Conservation (phyloP, 1,140 invertebrate species). For the Laupala kohalensis region DNA sequence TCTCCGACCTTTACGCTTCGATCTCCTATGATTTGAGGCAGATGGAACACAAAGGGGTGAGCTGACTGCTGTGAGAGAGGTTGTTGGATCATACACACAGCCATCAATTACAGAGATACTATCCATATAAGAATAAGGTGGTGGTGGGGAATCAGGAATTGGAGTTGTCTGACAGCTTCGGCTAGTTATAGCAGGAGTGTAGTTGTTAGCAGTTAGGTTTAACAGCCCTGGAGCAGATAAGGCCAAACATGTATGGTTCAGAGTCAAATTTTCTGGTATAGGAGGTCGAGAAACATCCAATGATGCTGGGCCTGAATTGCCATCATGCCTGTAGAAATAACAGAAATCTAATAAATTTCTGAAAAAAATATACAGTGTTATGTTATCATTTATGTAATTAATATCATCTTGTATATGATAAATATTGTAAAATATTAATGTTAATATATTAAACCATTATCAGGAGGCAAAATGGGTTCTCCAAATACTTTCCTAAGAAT, state of each 20-base stretch:
- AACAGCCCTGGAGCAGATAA: neutral
- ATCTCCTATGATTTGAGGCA: neutral
- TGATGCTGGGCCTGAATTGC: neutral
- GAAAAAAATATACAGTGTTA: no score
- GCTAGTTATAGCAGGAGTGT: neutral
- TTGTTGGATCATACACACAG: neutral
- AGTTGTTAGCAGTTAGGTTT: neutral
- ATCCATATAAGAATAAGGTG: neutral
- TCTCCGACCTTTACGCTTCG: neutral
- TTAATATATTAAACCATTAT: no score
- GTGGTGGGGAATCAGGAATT: slow-evolving; percentile 8
- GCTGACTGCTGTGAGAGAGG: neutral
- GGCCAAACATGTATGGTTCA: neutral
- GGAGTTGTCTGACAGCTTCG: slow-evolving; percentile 9
- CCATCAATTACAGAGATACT: neutral
- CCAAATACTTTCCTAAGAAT: no score
- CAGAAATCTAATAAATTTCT: no score
- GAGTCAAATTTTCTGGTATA: neutral
- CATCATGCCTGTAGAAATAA: no score
- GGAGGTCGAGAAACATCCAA: neutral
- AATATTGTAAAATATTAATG: no score
- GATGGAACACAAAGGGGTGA: neutral
- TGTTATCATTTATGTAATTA: no score
- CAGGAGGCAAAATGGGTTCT: no score
- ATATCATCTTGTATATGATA: no score